phyloP scores from a whole-genome alignment of 2,797 vertebrate genomes.

The Epinephelus awoara region DNA sequence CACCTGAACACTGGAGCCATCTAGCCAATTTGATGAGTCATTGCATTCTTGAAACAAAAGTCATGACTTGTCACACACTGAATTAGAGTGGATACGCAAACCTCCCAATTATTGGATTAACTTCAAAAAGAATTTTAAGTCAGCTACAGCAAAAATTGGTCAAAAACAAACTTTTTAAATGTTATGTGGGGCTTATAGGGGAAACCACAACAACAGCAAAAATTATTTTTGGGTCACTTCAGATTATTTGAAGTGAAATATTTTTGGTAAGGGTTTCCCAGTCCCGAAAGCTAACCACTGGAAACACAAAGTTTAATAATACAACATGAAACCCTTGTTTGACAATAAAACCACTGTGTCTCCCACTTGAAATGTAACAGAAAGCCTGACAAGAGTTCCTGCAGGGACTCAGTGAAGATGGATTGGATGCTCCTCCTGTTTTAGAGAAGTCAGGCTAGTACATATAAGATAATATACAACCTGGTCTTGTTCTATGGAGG shows the following conservation, averaged over 20 bases:
- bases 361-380: constrained; percentile 41
- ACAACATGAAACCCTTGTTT: constrained; percentile 63
- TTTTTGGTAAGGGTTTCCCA: constrained; percentile 65
- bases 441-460: constrained; percentile 39
- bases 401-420: constrained; percentile 43
- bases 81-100: constrained; percentile 63
- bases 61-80: constrained; percentile 66
- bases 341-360: constrained; percentile 57
- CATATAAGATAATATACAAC: constrained; percentile 58
- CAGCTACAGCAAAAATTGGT: constrained; percentile 55
- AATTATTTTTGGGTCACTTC: constrained; percentile 62
- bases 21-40: constrained; percentile 74
- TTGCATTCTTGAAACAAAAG: constrained; percentile 68
- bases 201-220: constrained; percentile 73
- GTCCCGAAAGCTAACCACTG: constrained; percentile 38
- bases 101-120: constrained; percentile 68
- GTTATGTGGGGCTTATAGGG: constrained; percentile 44
- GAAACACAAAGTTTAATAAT: constrained; percentile 67
- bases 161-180: constrained; percentile 75
- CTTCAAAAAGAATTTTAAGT: constrained; percentile 71
- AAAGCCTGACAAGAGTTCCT: constrained; percentile 50
- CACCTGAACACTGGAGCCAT: constrained; percentile 69
- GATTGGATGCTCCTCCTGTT: constrained; percentile 49
- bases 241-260: constrained; percentile 74
- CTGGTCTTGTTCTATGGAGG: background rate